These are phyloP conservation scores for Muscicapa adusta DNA, from an alignment of 2,113 vertebrate genomes.

Conservation along the genomic window DNA sequence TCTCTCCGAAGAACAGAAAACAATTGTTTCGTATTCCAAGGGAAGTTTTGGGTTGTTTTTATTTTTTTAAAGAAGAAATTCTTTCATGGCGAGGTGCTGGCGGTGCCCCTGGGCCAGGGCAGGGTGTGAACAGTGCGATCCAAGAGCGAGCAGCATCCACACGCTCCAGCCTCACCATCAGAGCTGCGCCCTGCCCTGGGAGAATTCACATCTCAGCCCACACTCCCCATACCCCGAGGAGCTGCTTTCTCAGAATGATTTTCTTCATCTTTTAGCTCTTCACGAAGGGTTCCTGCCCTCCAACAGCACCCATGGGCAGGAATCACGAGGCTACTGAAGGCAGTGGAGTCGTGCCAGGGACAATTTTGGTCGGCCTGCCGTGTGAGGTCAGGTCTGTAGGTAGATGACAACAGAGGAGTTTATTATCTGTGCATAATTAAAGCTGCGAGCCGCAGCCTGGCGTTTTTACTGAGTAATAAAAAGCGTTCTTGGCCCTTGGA, in stretches of 20 bases:
- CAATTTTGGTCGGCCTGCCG: not conserved
- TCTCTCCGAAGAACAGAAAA: not conserved
- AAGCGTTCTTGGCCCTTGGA: not conserved
- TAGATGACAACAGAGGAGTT: not conserved
- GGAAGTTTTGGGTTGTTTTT: not conserved
- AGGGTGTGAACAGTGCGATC: accelerated
- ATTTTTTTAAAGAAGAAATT: no score
- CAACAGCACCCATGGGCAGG: not conserved
- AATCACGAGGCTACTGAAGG: not conserved
- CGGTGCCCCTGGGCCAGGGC: not conserved
- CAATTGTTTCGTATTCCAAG: not conserved
- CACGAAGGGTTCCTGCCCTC: not conserved
- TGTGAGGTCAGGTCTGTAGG: not conserved
- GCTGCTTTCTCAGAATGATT: not conserved
- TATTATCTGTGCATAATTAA: not conserved
- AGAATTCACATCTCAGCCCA: not conserved
- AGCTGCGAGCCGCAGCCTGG: not conserved
- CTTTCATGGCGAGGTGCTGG: not conserved
- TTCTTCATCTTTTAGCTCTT: not conserved
- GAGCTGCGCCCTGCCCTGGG: not conserved
- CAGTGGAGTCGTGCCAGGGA: not conserved
- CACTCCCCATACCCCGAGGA: not conserved
- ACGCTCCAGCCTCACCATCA: accelerated
- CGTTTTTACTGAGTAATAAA: not conserved
- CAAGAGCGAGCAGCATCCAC: not conserved